phyloP scores from a whole-genome alignment of 2,113 vertebrate species.

The Eudorcas thomsonii region DNA sequence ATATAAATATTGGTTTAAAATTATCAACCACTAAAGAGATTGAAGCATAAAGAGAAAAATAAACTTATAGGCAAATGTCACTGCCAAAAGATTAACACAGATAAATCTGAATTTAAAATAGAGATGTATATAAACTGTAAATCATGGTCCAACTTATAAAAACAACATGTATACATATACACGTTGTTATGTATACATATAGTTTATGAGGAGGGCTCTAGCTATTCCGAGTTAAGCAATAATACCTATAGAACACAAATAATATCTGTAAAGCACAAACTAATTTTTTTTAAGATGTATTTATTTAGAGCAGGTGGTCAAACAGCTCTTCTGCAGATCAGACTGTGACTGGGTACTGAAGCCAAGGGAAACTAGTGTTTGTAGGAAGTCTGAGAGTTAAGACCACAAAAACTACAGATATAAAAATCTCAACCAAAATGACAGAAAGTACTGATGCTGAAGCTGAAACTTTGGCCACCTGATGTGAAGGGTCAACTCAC shows the following conservation, averaged over 20 bases:
- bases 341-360: neutral
- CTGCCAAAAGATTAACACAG: neutral
- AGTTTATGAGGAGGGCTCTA: neutral
- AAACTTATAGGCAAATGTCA: neutral
- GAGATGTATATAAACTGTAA: neutral
- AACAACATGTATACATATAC: neutral
- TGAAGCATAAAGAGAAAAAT: neutral
- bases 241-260: neutral
- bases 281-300: neutral
- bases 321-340: neutral
- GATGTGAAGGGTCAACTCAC: neutral
- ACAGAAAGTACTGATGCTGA: neutral
- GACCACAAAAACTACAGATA: neutral
- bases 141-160: neutral
- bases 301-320: neutral
- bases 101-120: slow-evolving; percentile 20
- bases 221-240: neutral
- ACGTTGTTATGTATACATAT: neutral
- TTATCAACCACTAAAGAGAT: neutral
- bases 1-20: neutral
- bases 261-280: neutral
- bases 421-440: neutral
- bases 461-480: neutral
- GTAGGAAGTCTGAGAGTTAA: neutral
- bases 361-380: neutral